Base-by-base conservation (phyloP, 1,140 invertebrate genomes). In the Sesamia nonagrioides region DNA sequence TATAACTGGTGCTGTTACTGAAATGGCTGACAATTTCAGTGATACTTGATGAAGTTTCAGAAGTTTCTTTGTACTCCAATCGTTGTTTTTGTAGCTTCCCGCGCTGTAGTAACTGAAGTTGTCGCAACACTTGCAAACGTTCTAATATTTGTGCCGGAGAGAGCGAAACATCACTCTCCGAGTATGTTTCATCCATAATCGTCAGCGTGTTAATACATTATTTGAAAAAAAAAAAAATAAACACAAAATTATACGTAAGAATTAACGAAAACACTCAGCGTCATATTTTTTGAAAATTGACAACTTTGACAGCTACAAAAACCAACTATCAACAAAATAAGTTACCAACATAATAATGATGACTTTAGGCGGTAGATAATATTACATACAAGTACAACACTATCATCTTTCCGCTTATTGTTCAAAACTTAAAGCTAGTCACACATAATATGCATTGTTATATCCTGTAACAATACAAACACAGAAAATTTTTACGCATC, bases 1-100 rank as follows among this genome's bases (percentile, higher is more conserved):
- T 93, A 77, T 93, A 94, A 81, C 89, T 93, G 1, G 92, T 94
- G 52, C 88, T 93, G 54, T 92, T 92, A 77, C 87, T 92, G 60
- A 95, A 95, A 75, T 94, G 91, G 82, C 92, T 95, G 35, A 95
- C 87, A 40, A 95, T 89, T 89, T 95, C 93, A 17, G 93, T 94
- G 15, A 91, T 79, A 74, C 86, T 89, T 33, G 89, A 89, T 6
- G 91, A 88, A 69, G 80, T 88, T 83, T 89, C 91, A 60, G 89
- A 77, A n/a, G 86, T 85, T 63, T 90, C 88, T 80, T 91, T 84
- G 56, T 90, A 92, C 35, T 89, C 77, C 77, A 89, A 87, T 18
- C 85, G 83, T 37, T 95, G 92, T 85, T 93, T 92, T 75, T 91
- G 88, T 56, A 95, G 84, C 85, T 95, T 94, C 78, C 88, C 90